Evolutionary conservation across 2,797 vertebrate species (phyloP).

Genomic region (Mus minutoides): DNA sequence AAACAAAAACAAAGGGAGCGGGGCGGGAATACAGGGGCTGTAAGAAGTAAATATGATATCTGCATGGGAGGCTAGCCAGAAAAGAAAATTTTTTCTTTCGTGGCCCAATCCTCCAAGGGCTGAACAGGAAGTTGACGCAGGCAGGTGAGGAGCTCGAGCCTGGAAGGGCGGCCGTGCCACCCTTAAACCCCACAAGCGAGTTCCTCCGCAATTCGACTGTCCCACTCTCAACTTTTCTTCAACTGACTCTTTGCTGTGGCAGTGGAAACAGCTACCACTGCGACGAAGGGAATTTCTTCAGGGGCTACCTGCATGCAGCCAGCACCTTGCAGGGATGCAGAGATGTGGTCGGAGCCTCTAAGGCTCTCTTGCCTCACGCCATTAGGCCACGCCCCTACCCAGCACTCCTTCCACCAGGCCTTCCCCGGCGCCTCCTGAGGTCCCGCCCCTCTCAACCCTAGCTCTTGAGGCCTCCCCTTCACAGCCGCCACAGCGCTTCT

Average conservation of each 20-base stretch:
- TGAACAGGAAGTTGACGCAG: background rate
- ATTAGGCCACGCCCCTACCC: background rate
- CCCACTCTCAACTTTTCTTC: background rate
- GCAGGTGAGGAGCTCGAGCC: too few relatives aligned
- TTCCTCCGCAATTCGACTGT: background rate
- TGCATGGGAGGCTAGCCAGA: background rate
- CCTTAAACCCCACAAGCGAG: background rate
- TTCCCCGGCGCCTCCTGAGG: background rate
- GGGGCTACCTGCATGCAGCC: background rate
- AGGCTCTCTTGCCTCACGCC: background rate
- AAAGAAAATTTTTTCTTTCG: too few relatives aligned
- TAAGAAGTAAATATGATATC: background rate
- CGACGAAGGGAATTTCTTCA: too few relatives aligned
- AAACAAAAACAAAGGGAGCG: background rate
- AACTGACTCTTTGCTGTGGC: background rate
- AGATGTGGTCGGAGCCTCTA: accelerated
- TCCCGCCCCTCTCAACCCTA: too few relatives aligned
- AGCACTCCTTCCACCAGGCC: background rate
- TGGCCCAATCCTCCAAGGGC: background rate
- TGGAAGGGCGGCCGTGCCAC: background rate
- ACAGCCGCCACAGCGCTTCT: background rate
- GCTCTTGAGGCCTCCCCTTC: too few relatives aligned
- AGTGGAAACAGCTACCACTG: background rate
- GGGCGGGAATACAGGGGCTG: background rate
- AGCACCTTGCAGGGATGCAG: background rate